A percentile compares a stretch with the other conserved stretches of the same genome.
Evolutionary conservation across 2,797 vertebrate genomes (phyloP).

Genomic region (Anableps anableps): DNA sequence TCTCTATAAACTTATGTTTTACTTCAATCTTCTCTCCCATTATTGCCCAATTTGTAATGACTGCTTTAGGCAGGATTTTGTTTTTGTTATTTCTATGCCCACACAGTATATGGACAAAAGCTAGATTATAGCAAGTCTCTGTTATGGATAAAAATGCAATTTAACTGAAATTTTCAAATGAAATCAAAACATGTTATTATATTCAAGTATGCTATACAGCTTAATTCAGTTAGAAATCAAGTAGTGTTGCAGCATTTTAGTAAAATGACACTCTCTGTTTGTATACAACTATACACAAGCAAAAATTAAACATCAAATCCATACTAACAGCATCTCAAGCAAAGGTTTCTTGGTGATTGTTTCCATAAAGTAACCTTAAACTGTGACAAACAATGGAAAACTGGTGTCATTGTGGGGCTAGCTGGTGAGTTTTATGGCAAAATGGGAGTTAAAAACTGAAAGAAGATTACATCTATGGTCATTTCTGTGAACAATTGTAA

Average conservation of each 20-base stretch:
- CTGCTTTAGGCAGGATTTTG: not conserved
- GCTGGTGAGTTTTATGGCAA: not conserved
- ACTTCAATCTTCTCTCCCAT: not conserved
- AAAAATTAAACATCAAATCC: not conserved
- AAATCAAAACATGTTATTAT: not conserved
- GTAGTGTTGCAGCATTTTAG: not conserved
- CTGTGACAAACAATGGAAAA: not conserved
- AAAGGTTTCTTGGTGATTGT: not conserved
- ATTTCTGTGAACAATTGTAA: not conserved
- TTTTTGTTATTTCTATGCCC: not conserved
- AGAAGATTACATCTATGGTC: not conserved
- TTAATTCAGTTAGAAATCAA: not conserved
- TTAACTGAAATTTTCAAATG: not conserved
- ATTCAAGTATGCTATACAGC: not conserved
- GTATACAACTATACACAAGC: not conserved
- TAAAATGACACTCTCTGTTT: not conserved
- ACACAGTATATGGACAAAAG: not conserved
- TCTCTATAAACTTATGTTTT: not conserved
- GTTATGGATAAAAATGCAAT: not conserved
- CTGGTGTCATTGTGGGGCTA: not conserved
- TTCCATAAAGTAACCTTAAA: not conserved
- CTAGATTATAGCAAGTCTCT: not conserved
- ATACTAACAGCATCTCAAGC: not conserved
- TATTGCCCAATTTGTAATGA: not conserved
- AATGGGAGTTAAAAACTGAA: not conserved